Evolutionary conservation across 2,113 vertebrate genomes (phyloP), one percentile per base, ranked within the genome.

Genomic region (Petrocephalus microphthalmus): DNA sequence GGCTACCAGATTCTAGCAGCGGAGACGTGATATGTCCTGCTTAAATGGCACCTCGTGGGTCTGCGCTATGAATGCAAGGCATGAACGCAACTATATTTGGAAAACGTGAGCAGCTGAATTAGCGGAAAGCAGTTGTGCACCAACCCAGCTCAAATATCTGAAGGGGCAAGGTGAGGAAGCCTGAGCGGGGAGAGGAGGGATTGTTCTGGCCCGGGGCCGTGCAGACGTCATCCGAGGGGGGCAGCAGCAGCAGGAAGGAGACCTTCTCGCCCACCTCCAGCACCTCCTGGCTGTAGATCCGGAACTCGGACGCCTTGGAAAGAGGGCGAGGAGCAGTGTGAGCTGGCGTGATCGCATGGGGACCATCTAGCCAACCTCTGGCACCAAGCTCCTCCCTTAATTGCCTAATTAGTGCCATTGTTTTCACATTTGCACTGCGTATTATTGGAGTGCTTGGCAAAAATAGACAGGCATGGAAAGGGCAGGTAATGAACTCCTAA

Each of bases 131-230:
- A 8, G 57, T 17, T 56, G 86, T 85, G 49, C 56, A 37, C 96
- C 94, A 88, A 98, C 97, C 96, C 71, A 98, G 94, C 92, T 98
- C 97, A 0, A 98, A 98, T 92, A 97, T 97, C 94, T 98, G 97
- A 89, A 98, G 95, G 0, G 97, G 97, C 64, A 98, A 94, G 0
- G 95, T 97, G 91, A 97, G 96, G 91, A 97, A 97, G 88, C 97
- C 97, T 0, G 96, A 97, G 54, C 91, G 93, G 37, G 96, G 97
- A 0, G 96, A 96, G 85, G 96, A 96, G 2, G 96, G 96, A 88
- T 96, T 96, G 89, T 97, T 97, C 94, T 98, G 97, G 54, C 97
- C 97, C 0, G 97, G 97, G 47, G 96, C 96, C 0, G 96, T 96
- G 92, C 97, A 98, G 88, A 98, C 97, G 0, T 97, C 97, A 0